Evolutionary conservation across 2,888 invertebrate species (phyloP).

Genomic region (Lochmaea crataegi): DNA sequence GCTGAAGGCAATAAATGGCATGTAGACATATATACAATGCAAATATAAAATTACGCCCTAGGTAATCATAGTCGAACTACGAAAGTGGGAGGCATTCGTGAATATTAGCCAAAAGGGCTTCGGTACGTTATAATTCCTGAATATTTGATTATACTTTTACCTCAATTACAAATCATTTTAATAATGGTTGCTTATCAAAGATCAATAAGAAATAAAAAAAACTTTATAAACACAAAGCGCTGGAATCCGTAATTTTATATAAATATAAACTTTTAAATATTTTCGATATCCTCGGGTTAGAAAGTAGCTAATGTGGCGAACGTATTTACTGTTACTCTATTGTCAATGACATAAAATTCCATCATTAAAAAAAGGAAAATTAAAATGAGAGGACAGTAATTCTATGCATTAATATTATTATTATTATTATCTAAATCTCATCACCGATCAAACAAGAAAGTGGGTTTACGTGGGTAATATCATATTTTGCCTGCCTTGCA

Average conservation of each 20-base stretch:
- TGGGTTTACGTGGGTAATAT: too few species aligned
- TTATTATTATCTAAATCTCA: too few species aligned
- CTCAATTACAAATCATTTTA: constrained; percentile 12
- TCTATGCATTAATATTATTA: background rate
- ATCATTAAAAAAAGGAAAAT: background rate
- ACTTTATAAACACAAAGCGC: background rate
- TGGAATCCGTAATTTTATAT: background rate
- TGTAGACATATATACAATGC: constrained; percentile 7
- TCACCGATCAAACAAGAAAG: too few species aligned
- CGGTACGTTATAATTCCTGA: constrained; percentile 6
- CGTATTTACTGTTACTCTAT: background rate
- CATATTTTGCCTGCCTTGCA: too few species aligned
- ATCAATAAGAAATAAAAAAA: background rate
- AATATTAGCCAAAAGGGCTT: constrained; percentile 12
- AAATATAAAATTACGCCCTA: constrained; percentile 2
- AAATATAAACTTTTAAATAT: background rate
- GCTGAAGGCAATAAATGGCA: background rate
- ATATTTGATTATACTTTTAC: constrained; percentile 12
- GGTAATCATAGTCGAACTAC: background rate
- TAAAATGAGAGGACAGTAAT: background rate
- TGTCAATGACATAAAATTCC: background rate
- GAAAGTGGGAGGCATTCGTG: constrained; percentile 12
- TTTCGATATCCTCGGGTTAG: background rate
- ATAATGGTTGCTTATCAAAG: constrained; percentile 13
- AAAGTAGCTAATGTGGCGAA: background rate